Evolutionary conservation across 2,113 vertebrate species (phyloP).

Genomic region (Fregetta grallaria): DNA sequence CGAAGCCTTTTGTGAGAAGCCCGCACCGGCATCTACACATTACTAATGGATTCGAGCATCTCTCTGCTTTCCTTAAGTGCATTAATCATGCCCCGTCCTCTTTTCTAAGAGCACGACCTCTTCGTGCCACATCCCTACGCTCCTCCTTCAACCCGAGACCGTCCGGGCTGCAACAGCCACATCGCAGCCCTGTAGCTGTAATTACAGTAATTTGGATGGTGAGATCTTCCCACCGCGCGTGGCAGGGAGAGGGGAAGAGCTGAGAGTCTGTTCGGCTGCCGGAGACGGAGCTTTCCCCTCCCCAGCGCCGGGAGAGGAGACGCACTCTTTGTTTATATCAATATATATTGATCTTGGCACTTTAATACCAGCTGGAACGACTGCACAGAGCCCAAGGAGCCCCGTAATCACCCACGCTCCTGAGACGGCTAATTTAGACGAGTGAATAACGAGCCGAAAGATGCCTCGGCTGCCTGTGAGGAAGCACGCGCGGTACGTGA

Average conservation of each 20-base stretch:
- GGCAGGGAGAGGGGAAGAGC: not conserved
- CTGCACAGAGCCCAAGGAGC: not conserved
- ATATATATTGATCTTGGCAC: not conserved
- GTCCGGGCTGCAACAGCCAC: not conserved
- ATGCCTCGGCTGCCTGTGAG: not conserved
- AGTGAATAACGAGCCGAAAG: not conserved
- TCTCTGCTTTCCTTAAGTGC: not conserved
- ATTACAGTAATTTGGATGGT: not conserved
- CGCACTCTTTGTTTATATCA: not conserved
- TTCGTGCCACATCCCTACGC: not conserved
- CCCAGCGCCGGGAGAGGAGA: not conserved
- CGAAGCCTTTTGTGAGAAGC: not conserved
- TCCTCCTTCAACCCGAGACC: not conserved
- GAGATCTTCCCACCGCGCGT: not conserved
- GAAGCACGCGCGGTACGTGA: not conserved
- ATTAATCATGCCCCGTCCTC: no score
- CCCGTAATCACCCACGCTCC: not conserved
- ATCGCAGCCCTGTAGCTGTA: not conserved
- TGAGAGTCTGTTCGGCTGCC: not conserved
- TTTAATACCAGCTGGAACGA: not conserved
- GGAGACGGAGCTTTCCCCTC: not conserved
- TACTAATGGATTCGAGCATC: not conserved
- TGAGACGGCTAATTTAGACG: not conserved
- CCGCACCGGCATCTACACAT: rapidly evolving
- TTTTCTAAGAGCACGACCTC: not conserved